A percentile compares a stretch with the other conserved stretches of the same genome.
phyloP scores from a whole-genome alignment of 2,888 invertebrate genomes.

The Synanthedon tipuliformis region DNA sequence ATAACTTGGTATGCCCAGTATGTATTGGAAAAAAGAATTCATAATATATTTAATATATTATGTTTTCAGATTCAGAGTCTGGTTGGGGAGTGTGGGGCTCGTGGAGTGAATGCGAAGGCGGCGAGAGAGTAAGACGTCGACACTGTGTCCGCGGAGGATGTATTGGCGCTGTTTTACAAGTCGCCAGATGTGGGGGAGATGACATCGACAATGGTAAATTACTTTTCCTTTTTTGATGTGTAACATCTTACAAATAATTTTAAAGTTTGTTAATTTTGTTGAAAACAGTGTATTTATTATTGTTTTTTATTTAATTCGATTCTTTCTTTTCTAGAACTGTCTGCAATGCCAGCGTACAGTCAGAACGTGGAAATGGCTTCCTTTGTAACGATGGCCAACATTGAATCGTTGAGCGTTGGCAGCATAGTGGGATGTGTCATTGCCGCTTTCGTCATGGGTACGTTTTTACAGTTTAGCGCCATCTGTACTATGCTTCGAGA shows the following conservation, averaged over 20 bases:
- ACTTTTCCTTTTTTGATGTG: too few relatives aligned
- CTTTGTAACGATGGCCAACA: slow-evolving; percentile 38
- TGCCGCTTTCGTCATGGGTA: slow-evolving; percentile 50
- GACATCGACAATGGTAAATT: slow-evolving; percentile 45
- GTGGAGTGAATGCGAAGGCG: slow-evolving; percentile 79
- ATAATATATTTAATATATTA: too few relatives aligned
- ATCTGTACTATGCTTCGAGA: neutral
- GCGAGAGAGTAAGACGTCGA: slow-evolving; percentile 77
- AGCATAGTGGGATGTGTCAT: slow-evolving; percentile 48
- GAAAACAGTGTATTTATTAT: too few relatives aligned
- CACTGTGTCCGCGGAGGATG: slow-evolving; percentile 76
- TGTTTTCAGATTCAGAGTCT: slow-evolving; percentile 30
- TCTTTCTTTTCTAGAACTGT: slow-evolving; percentile 30
- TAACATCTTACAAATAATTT: too few relatives aligned
- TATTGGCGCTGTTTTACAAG: slow-evolving; percentile 76
- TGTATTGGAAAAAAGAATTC: neutral
- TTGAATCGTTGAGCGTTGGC: slow-evolving; percentile 37
- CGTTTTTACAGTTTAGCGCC: slow-evolving; percentile 10
- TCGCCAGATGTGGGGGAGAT: slow-evolving; percentile 69
- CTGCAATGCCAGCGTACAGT: slow-evolving; percentile 59
- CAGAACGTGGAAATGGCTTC: slow-evolving; percentile 60
- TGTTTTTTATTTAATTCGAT: neutral
- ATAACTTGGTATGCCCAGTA: too few relatives aligned
- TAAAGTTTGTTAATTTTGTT: too few relatives aligned
- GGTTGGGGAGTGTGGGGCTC: slow-evolving; percentile 80